phyloP scores from a whole-genome alignment of 2,797 vertebrate species.

The Mormyrops attenuatus region DNA sequence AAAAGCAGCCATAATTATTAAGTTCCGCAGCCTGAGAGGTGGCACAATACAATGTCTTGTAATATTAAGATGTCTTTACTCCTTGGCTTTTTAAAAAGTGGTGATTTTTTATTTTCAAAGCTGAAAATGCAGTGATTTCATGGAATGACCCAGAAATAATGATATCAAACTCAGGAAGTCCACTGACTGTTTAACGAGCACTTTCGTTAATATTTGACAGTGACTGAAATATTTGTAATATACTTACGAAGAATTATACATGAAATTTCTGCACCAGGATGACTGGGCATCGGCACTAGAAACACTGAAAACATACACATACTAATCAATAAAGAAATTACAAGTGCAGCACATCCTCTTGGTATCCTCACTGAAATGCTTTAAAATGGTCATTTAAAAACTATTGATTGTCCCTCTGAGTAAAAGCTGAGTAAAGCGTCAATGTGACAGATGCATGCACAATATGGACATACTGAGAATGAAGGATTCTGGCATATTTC shows the following conservation, averaged over 20 bases:
- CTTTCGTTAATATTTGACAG: not conserved
- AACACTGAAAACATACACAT: not conserved
- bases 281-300: not conserved
- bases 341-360: not conserved
- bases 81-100: not conserved
- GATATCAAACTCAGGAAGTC: not conserved
- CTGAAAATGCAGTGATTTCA: not conserved
- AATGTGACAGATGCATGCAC: not conserved
- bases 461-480: not conserved
- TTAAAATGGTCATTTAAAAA: not conserved
- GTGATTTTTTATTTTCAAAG: not conserved
- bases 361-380: not conserved
- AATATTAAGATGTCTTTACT: not conserved
- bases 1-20: not conserved
- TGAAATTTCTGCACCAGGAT: not conserved
- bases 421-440: not conserved
- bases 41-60: not conserved
- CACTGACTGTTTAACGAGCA: not conserved
- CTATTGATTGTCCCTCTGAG: not conserved
- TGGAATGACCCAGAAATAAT: not conserved
- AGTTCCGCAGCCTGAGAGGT: not conserved
- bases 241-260: not conserved
- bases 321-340: not conserved
- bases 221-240: not conserved
- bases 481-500: not conserved